Percentiles rank a stretch among this genome's conserved stretches.
phyloP scores from a whole-genome alignment of 2,888 invertebrate genomes.

The Euzophera pinguis region DNA sequence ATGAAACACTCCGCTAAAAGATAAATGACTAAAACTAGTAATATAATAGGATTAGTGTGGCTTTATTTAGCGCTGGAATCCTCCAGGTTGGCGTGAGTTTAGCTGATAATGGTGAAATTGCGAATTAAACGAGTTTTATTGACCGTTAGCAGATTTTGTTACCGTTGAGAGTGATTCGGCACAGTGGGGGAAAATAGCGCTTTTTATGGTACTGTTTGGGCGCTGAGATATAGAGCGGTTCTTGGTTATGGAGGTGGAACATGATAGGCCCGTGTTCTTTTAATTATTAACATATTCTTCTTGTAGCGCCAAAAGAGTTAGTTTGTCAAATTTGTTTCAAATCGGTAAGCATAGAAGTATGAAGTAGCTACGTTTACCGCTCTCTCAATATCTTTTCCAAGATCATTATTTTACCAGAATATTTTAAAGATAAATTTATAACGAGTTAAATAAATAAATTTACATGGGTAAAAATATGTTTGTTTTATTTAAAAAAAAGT shows the following conservation, averaged over 20 bases:
- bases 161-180: constrained; percentile 43
- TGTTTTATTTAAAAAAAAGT: too few relatives aligned
- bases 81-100: constrained; percentile 33
- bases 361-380: too few relatives aligned
- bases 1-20: background rate
- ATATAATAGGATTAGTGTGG: constrained; percentile 2
- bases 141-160: constrained; percentile 51
- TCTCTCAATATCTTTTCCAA: too few relatives aligned
- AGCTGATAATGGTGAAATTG: constrained; percentile 48
- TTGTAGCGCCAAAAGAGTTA: too few relatives aligned
- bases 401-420: too few relatives aligned
- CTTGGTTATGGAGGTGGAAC: constrained; percentile 6
- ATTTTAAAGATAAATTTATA: too few relatives aligned
- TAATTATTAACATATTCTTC: too few relatives aligned
- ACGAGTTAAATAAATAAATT: too few relatives aligned
- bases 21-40: background rate
- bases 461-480: too few relatives aligned
- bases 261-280: background rate
- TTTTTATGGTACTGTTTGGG: constrained; percentile 3
- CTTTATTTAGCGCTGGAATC: background rate
- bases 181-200: background rate
- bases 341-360: too few relatives aligned
- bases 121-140: constrained; percentile 62
- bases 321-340: too few relatives aligned
- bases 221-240: background rate